Conservation (phyloP, 2,113 vertebrate genomes). For the Pogona vitticeps region DNA sequence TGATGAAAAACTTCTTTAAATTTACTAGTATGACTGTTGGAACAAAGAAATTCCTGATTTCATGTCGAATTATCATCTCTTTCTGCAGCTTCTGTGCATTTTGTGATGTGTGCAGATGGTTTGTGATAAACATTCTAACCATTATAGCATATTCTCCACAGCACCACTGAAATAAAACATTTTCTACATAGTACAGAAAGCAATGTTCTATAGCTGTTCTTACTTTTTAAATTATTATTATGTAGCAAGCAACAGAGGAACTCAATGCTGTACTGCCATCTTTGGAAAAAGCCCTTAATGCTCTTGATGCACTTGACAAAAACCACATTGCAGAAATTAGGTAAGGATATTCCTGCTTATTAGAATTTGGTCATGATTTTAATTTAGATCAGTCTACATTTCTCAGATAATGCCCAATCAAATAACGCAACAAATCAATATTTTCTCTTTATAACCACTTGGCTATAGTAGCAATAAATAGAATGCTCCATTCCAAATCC, state of each 20-base stretch:
- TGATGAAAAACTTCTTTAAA: background rate
- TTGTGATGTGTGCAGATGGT: background rate
- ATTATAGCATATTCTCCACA: background rate
- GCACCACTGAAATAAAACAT: background rate
- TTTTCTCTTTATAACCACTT: no score
- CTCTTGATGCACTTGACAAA: slow-evolving; percentile 73
- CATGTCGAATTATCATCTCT: background rate
- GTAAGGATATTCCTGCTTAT: slow-evolving; percentile 41
- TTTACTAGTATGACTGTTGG: background rate
- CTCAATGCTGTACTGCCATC: slow-evolving; percentile 64
- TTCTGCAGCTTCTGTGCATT: background rate
- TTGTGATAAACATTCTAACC: background rate
- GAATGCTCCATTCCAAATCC: background rate
- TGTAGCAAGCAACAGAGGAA: slow-evolving; percentile 62
- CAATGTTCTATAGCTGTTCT: background rate
- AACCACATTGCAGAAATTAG: slow-evolving; percentile 70
- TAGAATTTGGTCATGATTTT: background rate
- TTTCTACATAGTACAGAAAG: background rate
- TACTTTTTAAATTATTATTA: slow-evolving; percentile 11
- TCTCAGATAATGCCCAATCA: background rate
- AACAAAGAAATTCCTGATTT: background rate
- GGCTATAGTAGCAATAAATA: no score
- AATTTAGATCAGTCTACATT: background rate
- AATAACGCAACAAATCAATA: background rate
- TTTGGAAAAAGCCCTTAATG: slow-evolving; percentile 58